Conservation (phyloP, 2,113 vertebrate genomes). For the Tachysurus fulvidraco region DNA sequence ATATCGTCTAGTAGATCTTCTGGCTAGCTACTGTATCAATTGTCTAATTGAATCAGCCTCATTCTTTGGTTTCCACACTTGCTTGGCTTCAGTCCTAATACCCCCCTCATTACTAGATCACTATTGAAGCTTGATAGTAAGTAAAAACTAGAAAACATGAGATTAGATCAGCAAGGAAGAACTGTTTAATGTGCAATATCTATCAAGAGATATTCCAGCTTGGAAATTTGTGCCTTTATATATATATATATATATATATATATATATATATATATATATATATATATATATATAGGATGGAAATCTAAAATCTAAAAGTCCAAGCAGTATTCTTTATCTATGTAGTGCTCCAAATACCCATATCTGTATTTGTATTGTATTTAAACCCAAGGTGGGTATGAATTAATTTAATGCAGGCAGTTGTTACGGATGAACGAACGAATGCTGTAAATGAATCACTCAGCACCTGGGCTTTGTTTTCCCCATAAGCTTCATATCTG, state of each 20-base stretch:
- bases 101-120: conserved; percentile 57
- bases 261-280: not conserved
- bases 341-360: not conserved
- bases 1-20: conserved; percentile 65
- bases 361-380: not conserved
- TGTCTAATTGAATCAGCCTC: conserved; percentile 61
- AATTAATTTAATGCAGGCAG: not conserved
- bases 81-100: conserved; percentile 64
- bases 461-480: not conserved
- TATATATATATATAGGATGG: not conserved
- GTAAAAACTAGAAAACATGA: conserved; percentile 21
- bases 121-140: not conserved
- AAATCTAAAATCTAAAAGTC: not conserved
- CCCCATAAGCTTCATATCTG: not conserved
- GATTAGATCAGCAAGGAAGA: not conserved
- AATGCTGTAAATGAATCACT: not conserved
- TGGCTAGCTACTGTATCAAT: too few relatives aligned
- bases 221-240: not conserved
- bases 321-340: not conserved
- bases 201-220: not conserved
- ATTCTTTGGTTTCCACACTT: conserved; percentile 39
- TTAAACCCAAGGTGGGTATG: not conserved
- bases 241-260: not conserved
- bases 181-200: not conserved
- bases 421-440: not conserved